These are phyloP conservation scores for Leptinotarsa juncta DNA, from an alignment of 2,888 invertebrate genomes.

Conservation along the genomic window DNA sequence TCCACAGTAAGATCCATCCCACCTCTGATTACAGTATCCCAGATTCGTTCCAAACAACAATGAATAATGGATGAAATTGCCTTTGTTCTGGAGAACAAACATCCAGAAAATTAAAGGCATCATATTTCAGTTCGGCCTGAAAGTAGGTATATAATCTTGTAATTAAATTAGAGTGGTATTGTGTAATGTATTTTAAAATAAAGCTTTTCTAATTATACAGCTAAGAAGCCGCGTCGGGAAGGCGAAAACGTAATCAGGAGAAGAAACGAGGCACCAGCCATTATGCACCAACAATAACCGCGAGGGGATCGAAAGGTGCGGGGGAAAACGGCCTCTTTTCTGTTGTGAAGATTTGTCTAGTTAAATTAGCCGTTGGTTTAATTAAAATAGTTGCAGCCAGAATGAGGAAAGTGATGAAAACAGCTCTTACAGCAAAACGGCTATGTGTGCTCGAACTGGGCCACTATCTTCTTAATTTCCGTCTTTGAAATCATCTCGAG, in stretches of 20 bases:
- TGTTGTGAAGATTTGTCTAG: constrained; percentile 63
- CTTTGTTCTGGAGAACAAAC: constrained; percentile 34
- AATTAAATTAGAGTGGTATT: constrained; percentile 38
- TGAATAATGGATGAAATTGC: constrained; percentile 21
- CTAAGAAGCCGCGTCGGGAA: constrained; percentile 39
- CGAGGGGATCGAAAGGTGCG: constrained; percentile 36
- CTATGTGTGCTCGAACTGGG: constrained; percentile 53
- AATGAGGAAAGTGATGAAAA: constrained; percentile 63
- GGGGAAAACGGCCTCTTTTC: constrained; percentile 52
- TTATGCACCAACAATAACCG: constrained; percentile 56
- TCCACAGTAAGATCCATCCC: neutral
- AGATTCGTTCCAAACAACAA: constrained; percentile 18
- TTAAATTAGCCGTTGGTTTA: constrained; percentile 67
- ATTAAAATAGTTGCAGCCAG: constrained; percentile 66
- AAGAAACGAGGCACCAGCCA: constrained; percentile 42
- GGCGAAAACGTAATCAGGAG: constrained; percentile 36
- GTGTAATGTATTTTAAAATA: constrained; percentile 42
- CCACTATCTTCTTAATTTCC: constrained; percentile 35
- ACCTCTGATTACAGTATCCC: constrained; percentile 13
- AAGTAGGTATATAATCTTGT: constrained; percentile 36
- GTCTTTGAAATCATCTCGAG: constrained; percentile 39
- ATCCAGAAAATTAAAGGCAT: constrained; percentile 33
- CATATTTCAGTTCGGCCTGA: constrained; percentile 31
- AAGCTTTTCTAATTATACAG: constrained; percentile 44
- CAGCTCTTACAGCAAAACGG: constrained; percentile 56